A percentile compares a stretch with the other conserved stretches of the same genome.
Conservation (phyloP, 2,797 vertebrate genomes). For the Coluber constrictor region DNA sequence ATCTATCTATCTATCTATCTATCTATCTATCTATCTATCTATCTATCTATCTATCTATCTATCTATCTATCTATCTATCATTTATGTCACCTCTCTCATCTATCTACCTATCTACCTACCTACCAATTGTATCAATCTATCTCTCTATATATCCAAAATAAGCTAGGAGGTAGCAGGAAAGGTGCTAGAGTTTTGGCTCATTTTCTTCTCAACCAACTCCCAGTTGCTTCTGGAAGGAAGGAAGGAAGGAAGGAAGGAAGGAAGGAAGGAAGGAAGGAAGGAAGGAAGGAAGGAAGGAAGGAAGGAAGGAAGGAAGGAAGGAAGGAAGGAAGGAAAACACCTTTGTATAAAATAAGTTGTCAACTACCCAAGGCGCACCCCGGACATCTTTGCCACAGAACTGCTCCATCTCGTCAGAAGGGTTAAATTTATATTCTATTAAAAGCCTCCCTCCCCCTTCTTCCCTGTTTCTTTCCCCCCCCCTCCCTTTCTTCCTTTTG, state of each 20-base stretch:
- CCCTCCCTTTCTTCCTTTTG: constrained; percentile 63
- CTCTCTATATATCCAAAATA: neutral
- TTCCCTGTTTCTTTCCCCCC: constrained; percentile 14
- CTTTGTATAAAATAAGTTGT: constrained; percentile 25
- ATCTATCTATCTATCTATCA: no score
- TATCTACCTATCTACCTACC: no score
- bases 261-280: no score
- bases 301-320: neutral
- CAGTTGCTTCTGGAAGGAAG: neutral
- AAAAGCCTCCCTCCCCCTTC: constrained; percentile 65
- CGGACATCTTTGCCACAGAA: constrained; percentile 28
- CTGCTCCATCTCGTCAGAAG: constrained; percentile 62
- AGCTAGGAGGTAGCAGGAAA: neutral
- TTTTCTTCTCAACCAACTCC: neutral
- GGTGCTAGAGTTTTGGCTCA: neutral
- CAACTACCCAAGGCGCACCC: constrained; percentile 7
- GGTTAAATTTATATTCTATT: constrained; percentile 87
- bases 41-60: no score
- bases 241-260: neutral
- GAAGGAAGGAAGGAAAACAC: neutral
- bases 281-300: no score
- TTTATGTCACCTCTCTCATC: no score
- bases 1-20: no score
- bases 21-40: no score
- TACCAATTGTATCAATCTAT: no score